Evolutionary conservation across 2,888 invertebrate genomes (phyloP), one percentile per base, ranked within the genome.

Genomic region (Argynnis bischoffii): DNA sequence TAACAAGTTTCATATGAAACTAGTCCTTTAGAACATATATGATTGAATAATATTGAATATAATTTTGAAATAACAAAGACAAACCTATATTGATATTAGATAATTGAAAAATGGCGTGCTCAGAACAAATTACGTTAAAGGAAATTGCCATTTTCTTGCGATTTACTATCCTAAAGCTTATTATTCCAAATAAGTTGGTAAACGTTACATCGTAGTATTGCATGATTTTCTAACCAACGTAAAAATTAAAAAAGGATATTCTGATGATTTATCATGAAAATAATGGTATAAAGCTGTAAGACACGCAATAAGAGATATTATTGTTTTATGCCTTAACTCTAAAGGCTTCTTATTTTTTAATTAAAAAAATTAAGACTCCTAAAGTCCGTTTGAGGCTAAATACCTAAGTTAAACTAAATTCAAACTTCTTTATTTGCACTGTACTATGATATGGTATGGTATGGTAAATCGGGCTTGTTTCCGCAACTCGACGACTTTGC

Each of bases 81-180:
- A 83, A 87, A 88, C 89, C 86, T 88, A 89, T 90, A 91, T 91
- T 91, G 90, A 88, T 90, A 89, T 88, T 88, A 81, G 86, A 86
- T 91, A 90, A 91, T 91, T 90, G 89, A 88, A 89, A 89, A 87
- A 89, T 91, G 78, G 90, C 90, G 90, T 90, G 90, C 81, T 80
- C 81, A 78, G 80, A 85, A 85, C 83, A 84, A 86, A 89, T 90
- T 89, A 89, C 85, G 78, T 74, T 75, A 79, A 82, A 83, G 88
- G 86, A 89, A 88, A 88, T 86, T 87, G 88, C 87, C 81, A 86
- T 90, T 90, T 89, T 87, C 88, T 84, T 79, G 79, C 84, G 79
- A 79, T 85, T 86, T 81, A 82, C 83, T 86, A 85, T 67, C 65
- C 48, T 46, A 54, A 63, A 50, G 55, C 70, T 70, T 67, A 67